Evolutionary conservation across 2,113 vertebrate genomes (phyloP), one percentile per base, ranked within the genome.

Genomic region (Dryoscopus gambensis): DNA sequence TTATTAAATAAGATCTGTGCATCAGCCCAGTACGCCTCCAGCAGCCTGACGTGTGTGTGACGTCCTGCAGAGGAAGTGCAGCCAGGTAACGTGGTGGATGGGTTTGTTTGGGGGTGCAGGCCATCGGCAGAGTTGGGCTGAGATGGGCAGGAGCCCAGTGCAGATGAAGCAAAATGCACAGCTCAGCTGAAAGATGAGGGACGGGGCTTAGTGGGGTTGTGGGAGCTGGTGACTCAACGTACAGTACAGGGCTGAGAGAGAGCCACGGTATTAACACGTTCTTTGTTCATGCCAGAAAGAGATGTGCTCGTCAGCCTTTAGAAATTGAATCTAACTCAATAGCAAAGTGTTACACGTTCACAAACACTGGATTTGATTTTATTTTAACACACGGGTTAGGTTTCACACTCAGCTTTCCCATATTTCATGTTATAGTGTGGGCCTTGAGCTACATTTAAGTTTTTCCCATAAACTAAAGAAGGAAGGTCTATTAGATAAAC

Each of bases 281-380:
- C 71, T 95, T 94, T 84, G 87, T 82, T 87, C 25, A 0, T 19
- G 56, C 84, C 78, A 82, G 69, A 46, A 84, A 87, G 31, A 85
- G 80, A 53, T 89, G 64, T 74, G 90, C 79, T 80, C 8, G 11
- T 95, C 87, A 91, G 20, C 77, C 87, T 76, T 65, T 76, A 63
- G 42, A 62, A 62, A 47, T 46, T 37, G 37, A 49, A 40, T 56
- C 35, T 28, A 57, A 52, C 39, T 86, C 94, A 56, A 21, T 3
- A 87, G 77, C 44, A 17, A 49, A 91, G 60, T 37, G 57, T 64
- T 87, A 18, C 24, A 20, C 15, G 4, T 35, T 79, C 44, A 62
- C 53, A 73, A 79, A 62, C n/a, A 16, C 6, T 31, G 62, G 13
- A 22, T 87, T 93, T 78, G n/a, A 52, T 63, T 89, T 84, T 20